Evolutionary conservation across 2,888 invertebrate species (phyloP), one percentile per base, ranked within the genome.

Genomic region (Hypena proboscidalis): DNA sequence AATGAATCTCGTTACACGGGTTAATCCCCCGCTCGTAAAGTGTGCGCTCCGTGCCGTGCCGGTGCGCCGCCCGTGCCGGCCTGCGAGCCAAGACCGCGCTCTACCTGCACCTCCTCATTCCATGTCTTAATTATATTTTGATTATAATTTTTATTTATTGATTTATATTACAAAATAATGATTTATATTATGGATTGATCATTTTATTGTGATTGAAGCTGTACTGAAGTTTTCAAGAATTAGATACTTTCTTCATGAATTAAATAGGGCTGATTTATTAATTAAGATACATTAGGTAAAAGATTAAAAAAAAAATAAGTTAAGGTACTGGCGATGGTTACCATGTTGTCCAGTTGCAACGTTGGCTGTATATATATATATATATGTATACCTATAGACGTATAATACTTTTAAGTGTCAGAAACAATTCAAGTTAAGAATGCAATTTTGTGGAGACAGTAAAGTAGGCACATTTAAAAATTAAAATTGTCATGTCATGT

Each of bases 1-100:
- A 91, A 91, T 91, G 91, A 90, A 90, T 91, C 91, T 91, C 91
- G 90, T 91, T 91, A 91, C 90, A 88, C 77, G 91, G 91, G 91
- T 91, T 91, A 91, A 91, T 91, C 90, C 88, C 84, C 74, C 75
- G 85, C 79, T 90, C 91, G 91, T 91, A 90, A 90, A 91, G 86
- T 85, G 85, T 83, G 76, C 80, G 80, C 85, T 80, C 73, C 77
- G 77, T 70, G 83, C 86, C 84, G 83, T 86, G 85, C 83, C 85
- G 88, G 85, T 84, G 83, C 74, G 75, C 77, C 77, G 76, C 80
- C 74, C 67, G 71, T 60, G 66, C 68, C 71, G 55, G 74, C 74
- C 61, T 67, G 58, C 65, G 43, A 43, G 56, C 33, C 57, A 49
- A 62, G 44, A 63, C 53, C 58, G 51, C 51, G 43, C 46, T 39